phyloP scores from a whole-genome alignment of 1,140 invertebrate species.

The Lethrus apterus region DNA sequence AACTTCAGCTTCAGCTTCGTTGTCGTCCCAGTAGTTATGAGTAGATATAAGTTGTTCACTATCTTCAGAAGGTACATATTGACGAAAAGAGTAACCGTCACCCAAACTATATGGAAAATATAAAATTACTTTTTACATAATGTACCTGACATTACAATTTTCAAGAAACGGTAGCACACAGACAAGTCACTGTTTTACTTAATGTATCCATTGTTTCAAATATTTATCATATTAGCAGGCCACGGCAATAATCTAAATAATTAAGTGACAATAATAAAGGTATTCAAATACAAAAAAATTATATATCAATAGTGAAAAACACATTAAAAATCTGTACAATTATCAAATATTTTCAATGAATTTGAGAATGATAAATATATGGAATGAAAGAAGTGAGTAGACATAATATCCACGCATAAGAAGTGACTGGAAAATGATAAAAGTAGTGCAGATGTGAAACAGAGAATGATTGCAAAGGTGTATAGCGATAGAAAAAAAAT shows the following conservation, averaged over 20 bases:
- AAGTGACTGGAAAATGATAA: no score
- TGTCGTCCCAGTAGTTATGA: constrained; percentile 4
- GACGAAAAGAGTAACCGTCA: constrained; percentile 79
- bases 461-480: no score
- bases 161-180: constrained; percentile 3
- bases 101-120: constrained; percentile 64
- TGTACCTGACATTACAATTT: not conserved
- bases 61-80: constrained; percentile 71
- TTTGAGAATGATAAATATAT: no score
- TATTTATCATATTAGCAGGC: not conserved
- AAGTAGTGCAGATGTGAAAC: no score
- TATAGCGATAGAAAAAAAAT: no score
- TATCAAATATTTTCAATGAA: no score
- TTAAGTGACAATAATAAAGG: not conserved
- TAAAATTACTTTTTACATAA: constrained; percentile 23
- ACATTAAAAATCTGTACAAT: no score
- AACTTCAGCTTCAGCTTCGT: no score
- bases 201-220: not conserved
- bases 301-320: no score
- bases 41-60: constrained; percentile 61
- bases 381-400: no score
- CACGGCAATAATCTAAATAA: not conserved
- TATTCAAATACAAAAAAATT: constrained; percentile 2
- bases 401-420: no score
- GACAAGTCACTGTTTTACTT: constrained; percentile 6